Base-by-base conservation (phyloP, 2,888 invertebrate genomes). In the Noctuana brunneofusca region DNA sequence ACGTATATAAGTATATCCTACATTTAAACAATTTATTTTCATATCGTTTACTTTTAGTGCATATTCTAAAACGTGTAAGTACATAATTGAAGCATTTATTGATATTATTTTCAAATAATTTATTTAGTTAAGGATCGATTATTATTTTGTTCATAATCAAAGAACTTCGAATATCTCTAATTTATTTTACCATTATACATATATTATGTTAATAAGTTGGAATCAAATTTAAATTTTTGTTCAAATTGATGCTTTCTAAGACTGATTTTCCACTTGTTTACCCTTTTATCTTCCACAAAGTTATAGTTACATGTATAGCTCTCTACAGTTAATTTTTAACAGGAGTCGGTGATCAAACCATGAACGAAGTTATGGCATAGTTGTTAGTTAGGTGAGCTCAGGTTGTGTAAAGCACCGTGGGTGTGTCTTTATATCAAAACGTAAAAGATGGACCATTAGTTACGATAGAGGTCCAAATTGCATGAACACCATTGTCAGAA, bases 361-460 rank as follows among this genome's bases (percentile, higher is more conserved):
- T n/a, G 43, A 53, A 59, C 38, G 48, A 49, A 54, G 4, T 9
- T 52, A 63, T 55, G 62, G 38, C 48, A 18, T 63, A 63, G 62
- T 62, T 62, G 55, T 62, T 55, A 58, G 50, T 58, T 57, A 62
- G 41, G 48, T 62, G 56, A 82, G 80, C 71, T 76, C 77, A 75
- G 85, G 86, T 87, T 87, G 87, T 87, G 86, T 81, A 69, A 72
- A 76, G 78, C 83, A 82, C 80, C 78, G 73, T 68, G 74, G 71
- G 81, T 83, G 86, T 83, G 81, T 80, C 75, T 73, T 80, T 85
- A 86, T 89, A 89, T 89, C 87, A 86, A 86, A 83, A 80, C 79
- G 87, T 87, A 88, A 89, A 89, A 89, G 86, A 87, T 83, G 89
- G 90, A 90, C 90, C 90, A 90, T 86, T 86, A 73, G 73, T 73